phyloP scores from a whole-genome alignment of 1,140 invertebrate genomes.

The Sinella curviseta region DNA sequence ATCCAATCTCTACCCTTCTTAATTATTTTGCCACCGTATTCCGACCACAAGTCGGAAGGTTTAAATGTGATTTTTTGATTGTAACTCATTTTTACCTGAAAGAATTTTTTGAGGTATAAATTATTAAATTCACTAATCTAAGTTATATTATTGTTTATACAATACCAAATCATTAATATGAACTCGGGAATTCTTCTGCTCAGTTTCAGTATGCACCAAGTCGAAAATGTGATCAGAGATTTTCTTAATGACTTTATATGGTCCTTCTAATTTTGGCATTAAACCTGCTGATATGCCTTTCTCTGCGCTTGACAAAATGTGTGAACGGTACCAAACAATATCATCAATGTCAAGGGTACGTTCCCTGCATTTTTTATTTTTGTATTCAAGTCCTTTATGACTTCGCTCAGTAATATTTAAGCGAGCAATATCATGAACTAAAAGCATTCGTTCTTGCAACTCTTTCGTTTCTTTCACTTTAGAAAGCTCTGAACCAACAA shows the following conservation, averaged over 20 bases:
- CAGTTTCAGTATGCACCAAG: background rate
- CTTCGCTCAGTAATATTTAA: background rate
- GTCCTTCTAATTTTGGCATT: constrained; percentile 27
- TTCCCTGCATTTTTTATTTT: background rate
- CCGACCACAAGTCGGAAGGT: too few species aligned
- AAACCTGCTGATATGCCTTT: constrained; percentile 25
- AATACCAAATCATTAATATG: background rate
- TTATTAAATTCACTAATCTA: background rate
- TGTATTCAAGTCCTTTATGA: background rate
- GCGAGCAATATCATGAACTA: background rate
- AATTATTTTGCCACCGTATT: too few species aligned
- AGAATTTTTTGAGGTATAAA: background rate
- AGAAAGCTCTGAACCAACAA: background rate
- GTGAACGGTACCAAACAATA: constrained; percentile 19
- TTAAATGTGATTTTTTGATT: too few species aligned
- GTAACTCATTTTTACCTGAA: too few species aligned
- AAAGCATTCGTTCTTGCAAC: background rate
- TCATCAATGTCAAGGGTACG: constrained; percentile 14
- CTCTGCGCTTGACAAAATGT: constrained; percentile 28
- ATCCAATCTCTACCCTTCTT: too few species aligned
- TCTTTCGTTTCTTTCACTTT: background rate
- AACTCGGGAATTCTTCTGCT: background rate
- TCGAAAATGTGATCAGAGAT: background rate
- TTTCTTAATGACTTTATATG: background rate
- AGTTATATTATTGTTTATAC: background rate